Conservation (phyloP, 2,113 vertebrate species). For the Pachycephala philippinensis region DNA sequence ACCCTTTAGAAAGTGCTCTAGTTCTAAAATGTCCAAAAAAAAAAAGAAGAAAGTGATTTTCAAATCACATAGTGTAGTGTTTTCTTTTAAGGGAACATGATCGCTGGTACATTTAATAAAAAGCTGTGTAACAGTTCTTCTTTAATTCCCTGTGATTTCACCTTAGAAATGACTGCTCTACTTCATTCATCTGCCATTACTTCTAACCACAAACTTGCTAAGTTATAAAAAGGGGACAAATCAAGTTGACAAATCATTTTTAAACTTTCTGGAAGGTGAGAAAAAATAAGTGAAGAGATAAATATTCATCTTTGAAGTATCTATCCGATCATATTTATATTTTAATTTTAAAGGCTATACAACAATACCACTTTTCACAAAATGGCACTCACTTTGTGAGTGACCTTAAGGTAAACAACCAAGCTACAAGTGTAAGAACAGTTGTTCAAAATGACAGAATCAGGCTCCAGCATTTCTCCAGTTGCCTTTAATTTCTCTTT, state of each 20-base stretch:
- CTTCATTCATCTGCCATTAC: neutral
- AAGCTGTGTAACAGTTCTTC: constrained; percentile 29
- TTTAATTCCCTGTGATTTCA: constrained; percentile 62
- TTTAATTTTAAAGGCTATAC: neutral
- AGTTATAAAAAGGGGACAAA: neutral
- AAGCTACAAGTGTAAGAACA: neutral
- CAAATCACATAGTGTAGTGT: neutral
- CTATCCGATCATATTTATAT: neutral
- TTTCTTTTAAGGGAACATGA: constrained; percentile 36
- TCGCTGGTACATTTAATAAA: constrained; percentile 52
- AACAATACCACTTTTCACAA: neutral
- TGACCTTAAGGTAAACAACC: neutral
- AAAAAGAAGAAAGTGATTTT: constrained; percentile 35
- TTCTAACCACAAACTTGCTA: constrained; percentile 26
- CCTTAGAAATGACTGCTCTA: constrained; percentile 7
- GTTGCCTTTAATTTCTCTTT: neutral
- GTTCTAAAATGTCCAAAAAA: constrained; percentile 12
- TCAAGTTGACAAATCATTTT: neutral
- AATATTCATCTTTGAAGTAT: neutral
- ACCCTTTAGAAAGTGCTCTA: neutral
- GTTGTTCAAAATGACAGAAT: neutral
- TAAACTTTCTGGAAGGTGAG: constrained; percentile 8
- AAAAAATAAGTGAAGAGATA: neutral
- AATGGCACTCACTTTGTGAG: neutral
- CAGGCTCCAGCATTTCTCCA: neutral